Percentiles rank a stretch among this genome's conserved stretches.
These are phyloP conservation scores for Chromis chromis DNA, from an alignment of 2,797 vertebrate genomes.

Conservation along the genomic window DNA sequence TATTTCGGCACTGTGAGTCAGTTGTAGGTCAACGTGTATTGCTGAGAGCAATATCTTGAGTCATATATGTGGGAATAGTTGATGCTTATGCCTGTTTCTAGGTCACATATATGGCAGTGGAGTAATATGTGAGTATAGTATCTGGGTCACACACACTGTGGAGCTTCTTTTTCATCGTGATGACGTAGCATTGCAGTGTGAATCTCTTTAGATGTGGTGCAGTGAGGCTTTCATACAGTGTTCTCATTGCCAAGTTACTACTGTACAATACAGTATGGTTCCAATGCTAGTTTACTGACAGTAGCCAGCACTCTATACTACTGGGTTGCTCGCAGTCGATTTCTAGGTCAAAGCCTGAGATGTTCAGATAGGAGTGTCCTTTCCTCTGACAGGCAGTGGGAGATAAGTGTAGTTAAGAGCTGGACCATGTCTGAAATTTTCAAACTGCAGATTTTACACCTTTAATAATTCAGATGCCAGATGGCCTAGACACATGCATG, in stretches of 20 bases:
- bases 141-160: slow-evolving; percentile 80
- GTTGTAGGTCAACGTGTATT: slow-evolving; percentile 54
- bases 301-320: slow-evolving; percentile 12
- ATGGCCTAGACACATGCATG: slow-evolving; percentile 68
- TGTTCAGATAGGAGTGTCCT: slow-evolving; percentile 49
- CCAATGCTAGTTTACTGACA: slow-evolving; percentile 36
- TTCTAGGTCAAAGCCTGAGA: slow-evolving; percentile 67
- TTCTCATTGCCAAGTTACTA: slow-evolving; percentile 33
- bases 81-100: slow-evolving; percentile 80
- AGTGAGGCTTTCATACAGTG: slow-evolving; percentile 51
- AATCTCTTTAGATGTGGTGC: slow-evolving; percentile 74
- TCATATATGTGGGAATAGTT: slow-evolving; percentile 69
- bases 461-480: slow-evolving; percentile 84
- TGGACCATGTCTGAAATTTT: slow-evolving; percentile 71
- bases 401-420: slow-evolving; percentile 60
- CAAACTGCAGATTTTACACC: slow-evolving; percentile 78
- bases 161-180: slow-evolving; percentile 73
- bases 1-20: slow-evolving; percentile 51
- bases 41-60: slow-evolving; percentile 68
- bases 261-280: slow-evolving; percentile 12
- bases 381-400: slow-evolving; percentile 34
- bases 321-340: slow-evolving; percentile 25
- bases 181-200: slow-evolving; percentile 79
- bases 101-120: slow-evolving; percentile 74
- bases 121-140: slow-evolving; percentile 72